Conservation (phyloP, 2,797 vertebrate genomes). For the Chrysocyon brachyurus region DNA sequence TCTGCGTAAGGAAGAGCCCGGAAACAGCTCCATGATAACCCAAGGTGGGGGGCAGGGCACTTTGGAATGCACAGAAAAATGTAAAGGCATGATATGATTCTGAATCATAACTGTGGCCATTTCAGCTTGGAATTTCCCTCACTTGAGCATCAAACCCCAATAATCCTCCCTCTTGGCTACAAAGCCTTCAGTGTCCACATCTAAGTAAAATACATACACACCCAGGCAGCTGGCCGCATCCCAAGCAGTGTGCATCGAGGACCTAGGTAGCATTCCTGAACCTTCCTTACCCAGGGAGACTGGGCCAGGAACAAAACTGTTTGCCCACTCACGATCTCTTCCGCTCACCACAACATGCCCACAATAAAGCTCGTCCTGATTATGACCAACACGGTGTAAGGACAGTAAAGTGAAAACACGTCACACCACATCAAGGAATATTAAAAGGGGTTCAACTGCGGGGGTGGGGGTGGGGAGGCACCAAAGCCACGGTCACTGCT, state of each 20-base stretch:
- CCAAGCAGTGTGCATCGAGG: background rate
- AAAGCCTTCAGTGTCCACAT: background rate
- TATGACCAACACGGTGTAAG: background rate
- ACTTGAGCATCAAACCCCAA: background rate
- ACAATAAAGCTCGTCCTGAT: background rate
- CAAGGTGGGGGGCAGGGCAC: background rate
- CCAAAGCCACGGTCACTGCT: background rate
- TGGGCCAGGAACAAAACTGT: background rate
- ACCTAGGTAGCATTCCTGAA: background rate
- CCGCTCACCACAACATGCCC: background rate
- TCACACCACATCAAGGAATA: background rate
- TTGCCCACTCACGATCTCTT: background rate
- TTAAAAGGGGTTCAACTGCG: slow-evolving; percentile 4
- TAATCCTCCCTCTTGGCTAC: background rate
- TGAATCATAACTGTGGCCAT: slow-evolving; percentile 12
- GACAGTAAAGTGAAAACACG: background rate
- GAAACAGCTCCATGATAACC: slow-evolving; percentile 27
- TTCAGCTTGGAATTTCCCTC: slow-evolving; percentile 52
- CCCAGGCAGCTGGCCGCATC: background rate
- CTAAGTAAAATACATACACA: background rate
- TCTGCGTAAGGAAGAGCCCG: background rate
- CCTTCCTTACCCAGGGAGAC: background rate
- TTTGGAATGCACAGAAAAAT: background rate
- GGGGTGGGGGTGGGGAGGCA: background rate
- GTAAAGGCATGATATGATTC: slow-evolving; percentile 53